Evolutionary conservation across 2,113 vertebrate species (phyloP).

Genomic region (Melanotaenia duboulayi): DNA sequence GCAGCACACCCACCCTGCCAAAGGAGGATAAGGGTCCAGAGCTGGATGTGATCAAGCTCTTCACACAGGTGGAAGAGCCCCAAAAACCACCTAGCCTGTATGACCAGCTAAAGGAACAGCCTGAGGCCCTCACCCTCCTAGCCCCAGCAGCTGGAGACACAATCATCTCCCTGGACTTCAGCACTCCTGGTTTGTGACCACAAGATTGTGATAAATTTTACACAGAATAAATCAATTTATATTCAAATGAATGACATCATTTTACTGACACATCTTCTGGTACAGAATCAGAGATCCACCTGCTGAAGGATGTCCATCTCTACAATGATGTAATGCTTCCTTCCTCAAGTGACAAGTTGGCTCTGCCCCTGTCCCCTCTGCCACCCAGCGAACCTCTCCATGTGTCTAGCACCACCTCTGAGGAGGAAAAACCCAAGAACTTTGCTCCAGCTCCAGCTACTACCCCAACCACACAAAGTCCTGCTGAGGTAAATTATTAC

Average conservation of each 20-base stretch:
- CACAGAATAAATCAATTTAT: not conserved
- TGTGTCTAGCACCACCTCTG: constrained; percentile 84
- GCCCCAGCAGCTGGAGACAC: constrained; percentile 95
- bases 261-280: not conserved
- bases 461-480: constrained; percentile 82
- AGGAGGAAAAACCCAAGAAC: constrained; percentile 81
- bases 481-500: constrained; percentile 84
- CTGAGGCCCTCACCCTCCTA: constrained; percentile 92
- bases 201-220: not conserved
- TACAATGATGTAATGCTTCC: constrained; percentile 98
- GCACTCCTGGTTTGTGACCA: constrained; percentile 85
- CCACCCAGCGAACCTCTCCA: constrained; percentile 87
- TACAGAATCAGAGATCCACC: constrained; percentile 88
- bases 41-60: constrained; percentile 86
- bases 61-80: constrained; percentile 81
- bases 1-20: constrained; percentile 49
- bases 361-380: constrained; percentile 89
- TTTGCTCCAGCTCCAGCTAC: constrained; percentile 81
- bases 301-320: constrained; percentile 90
- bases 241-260: not conserved
- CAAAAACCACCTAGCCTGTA: constrained; percentile 84
- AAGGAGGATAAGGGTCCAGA: constrained; percentile 71
- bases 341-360: constrained; percentile 88
- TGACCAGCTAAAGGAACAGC: constrained; percentile 91
- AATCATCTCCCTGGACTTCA: constrained; percentile 92